Evolutionary conservation across 1,140 invertebrate species (phyloP).

Genomic region (Pachyrhynchus sulphureomaculatus): DNA sequence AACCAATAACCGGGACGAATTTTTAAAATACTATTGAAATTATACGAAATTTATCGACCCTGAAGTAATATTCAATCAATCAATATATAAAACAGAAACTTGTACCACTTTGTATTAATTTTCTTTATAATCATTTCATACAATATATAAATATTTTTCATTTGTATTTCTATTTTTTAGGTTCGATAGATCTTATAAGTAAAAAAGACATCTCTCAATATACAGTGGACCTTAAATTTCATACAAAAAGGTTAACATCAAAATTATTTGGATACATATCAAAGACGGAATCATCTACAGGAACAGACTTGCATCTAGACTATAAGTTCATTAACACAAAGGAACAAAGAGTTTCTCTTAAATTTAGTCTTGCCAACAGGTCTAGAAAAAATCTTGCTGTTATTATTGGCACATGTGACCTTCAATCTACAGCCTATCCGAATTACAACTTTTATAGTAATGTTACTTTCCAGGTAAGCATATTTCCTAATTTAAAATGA

Average conservation of each 20-base stretch:
- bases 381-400: slow-evolving; percentile 60
- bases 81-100: too few relatives aligned
- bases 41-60: too few relatives aligned
- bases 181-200: slow-evolving; percentile 56
- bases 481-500: too few relatives aligned
- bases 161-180: slow-evolving; percentile 47
- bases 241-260: slow-evolving; percentile 68
- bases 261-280: slow-evolving; percentile 68
- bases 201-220: slow-evolving; percentile 71
- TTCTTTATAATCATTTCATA: too few relatives aligned
- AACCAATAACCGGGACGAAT: too few relatives aligned
- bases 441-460: slow-evolving; percentile 71
- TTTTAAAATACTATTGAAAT: too few relatives aligned
- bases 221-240: slow-evolving; percentile 66
- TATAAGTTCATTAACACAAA: slow-evolving; percentile 67
- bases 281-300: slow-evolving; percentile 55
- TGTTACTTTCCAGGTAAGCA: slow-evolving; percentile 63
- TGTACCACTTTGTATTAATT: too few relatives aligned
- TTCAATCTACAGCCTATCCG: slow-evolving; percentile 74
- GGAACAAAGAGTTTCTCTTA: slow-evolving; percentile 67
- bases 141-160: too few relatives aligned
- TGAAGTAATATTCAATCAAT: too few relatives aligned
- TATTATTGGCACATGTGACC: slow-evolving; percentile 59
- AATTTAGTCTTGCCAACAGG: slow-evolving; percentile 65
- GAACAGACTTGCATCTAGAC: slow-evolving; percentile 63